These are phyloP conservation scores for Nymphalis c-album DNA, from an alignment of 2,888 invertebrate species.

Conservation along the genomic window DNA sequence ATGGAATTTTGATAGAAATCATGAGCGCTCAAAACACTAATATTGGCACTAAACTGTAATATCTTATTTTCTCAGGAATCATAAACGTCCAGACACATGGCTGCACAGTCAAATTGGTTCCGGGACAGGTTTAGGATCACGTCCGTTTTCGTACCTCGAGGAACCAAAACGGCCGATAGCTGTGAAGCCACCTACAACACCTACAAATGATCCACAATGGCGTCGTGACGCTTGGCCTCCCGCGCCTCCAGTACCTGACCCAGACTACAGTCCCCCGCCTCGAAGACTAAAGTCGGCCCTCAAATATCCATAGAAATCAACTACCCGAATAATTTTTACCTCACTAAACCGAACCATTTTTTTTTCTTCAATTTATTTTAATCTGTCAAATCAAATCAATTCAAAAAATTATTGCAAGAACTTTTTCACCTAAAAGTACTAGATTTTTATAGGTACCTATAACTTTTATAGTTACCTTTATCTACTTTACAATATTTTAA, in stretches of 20 bases:
- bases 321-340: neutral
- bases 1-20: no score
- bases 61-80: neutral
- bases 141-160: conserved; percentile 66
- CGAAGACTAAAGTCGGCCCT: conserved; percentile 68
- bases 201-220: conserved; percentile 47
- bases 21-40: no score
- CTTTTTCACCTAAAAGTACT: no score
- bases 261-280: conserved; percentile 65
- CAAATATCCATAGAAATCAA: conserved; percentile 46
- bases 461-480: no score
- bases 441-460: no score
- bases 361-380: no score
- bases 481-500: no score
- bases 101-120: conserved; percentile 44
- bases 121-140: conserved; percentile 38
- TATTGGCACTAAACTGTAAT: neutral
- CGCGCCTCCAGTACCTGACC: conserved; percentile 57
- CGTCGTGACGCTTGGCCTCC: conserved; percentile 50
- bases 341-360: no score
- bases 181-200: conserved; percentile 40
- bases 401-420: no score
- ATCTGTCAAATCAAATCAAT: no score
- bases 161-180: conserved; percentile 51
- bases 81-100: conserved; percentile 59